Percentiles rank a stretch among this genome's conserved stretches.
Evolutionary conservation across 2,888 invertebrate species (phyloP).

Genomic region (Parascotia fuliginaria): DNA sequence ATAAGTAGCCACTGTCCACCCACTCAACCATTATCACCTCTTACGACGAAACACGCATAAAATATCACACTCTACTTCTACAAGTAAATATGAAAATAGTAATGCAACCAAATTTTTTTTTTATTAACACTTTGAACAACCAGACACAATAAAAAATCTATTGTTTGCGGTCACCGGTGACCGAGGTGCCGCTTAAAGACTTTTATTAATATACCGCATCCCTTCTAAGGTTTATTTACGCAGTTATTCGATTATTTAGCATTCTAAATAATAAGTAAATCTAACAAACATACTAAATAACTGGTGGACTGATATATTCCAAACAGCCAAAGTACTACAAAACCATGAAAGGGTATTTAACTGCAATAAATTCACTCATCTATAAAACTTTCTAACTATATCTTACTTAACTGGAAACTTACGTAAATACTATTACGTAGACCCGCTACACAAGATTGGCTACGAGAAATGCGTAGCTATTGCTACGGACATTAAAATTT

Average conservation of each 20-base stretch:
- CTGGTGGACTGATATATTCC: not conserved
- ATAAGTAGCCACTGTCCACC: not conserved
- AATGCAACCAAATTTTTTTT: too few relatives aligned
- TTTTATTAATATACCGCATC: too few relatives aligned
- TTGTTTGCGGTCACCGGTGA: too few relatives aligned
- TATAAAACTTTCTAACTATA: not conserved
- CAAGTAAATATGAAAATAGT: not conserved
- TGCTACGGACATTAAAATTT: too few relatives aligned
- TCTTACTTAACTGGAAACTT: not conserved
- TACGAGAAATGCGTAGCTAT: too few relatives aligned
- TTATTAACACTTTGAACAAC: too few relatives aligned
- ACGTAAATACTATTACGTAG: not conserved
- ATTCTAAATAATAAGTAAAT: too few relatives aligned
- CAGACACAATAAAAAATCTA: too few relatives aligned
- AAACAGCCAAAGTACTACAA: not conserved
- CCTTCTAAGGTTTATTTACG: not conserved
- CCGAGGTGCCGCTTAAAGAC: too few relatives aligned
- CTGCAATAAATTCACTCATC: not conserved
- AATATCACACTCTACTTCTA: not conserved
- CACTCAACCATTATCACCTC: not conserved
- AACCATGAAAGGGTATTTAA: not conserved
- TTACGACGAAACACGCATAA: not conserved
- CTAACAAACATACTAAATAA: too few relatives aligned
- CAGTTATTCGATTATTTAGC: not conserved
- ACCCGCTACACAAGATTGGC: not conserved